Base-by-base conservation (phyloP, 2,888 invertebrate genomes). In the Alloplasta piceator region DNA sequence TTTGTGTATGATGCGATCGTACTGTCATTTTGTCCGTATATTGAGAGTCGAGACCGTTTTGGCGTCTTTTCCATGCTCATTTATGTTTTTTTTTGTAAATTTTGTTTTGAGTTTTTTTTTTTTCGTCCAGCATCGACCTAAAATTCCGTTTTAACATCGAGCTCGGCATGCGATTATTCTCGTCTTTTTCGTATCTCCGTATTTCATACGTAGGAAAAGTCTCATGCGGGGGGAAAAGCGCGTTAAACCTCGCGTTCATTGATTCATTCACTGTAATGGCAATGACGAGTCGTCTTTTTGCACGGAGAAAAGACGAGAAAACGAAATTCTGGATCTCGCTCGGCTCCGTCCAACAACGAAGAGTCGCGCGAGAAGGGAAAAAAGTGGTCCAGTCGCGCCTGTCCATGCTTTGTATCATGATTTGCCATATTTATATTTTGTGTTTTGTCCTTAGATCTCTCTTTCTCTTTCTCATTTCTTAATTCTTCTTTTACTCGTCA, bases 181-280 rank as follows among this genome's bases (percentile, higher is more conserved):
- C 43, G 4, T 56, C 52, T 41, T 43, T 10, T 41, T 10, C 10
- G 14, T 39, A 39, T 5, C 10, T 12, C 16, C 46, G 10, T 36
- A 5, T 39, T 46, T 50, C 60, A 66, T 74, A 63, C 70, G 80
- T 83, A 83, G 78, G 82, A 82, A 83, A 82, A 78, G 38, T 73
- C 55, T 78, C 60, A 52, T 58, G 77, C 63, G 78, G 36, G 55
- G 38, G 39, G 68, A 41, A 46, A 58, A 26, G 26, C 72, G 66
- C 72, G n/a, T 64, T 71, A 58, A 26, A 67, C 68, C 41, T 56
- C 68, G 14, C 43, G 48, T 71, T 71, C 60, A 75, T 78, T 76
- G 46, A 66, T 73, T 78, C 70, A 43, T 67, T 72, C 67, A 50
- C 72, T 73, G 46, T 46, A 52, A n/a, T 41, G 60, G 67, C 67